phyloP scores from a whole-genome alignment of 2,797 vertebrate genomes.

The Sternotherus odoratus region DNA sequence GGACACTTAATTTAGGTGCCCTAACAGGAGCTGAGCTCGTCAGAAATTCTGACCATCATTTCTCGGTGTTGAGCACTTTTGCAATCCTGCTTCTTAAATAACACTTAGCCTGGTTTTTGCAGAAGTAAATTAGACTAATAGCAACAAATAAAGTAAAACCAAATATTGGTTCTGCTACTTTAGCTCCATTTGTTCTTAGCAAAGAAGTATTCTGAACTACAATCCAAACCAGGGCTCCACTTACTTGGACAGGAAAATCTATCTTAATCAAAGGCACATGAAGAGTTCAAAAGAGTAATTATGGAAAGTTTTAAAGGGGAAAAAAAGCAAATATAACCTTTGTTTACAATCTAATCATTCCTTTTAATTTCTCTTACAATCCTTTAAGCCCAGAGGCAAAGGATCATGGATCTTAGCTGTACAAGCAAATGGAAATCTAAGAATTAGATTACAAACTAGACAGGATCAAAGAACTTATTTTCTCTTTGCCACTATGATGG shows the following conservation, averaged over 20 bases:
- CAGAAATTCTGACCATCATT: neutral
- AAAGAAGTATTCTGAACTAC: neutral
- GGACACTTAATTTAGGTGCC: neutral
- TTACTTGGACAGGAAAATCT: neutral
- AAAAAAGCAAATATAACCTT: neutral
- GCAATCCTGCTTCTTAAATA: neutral
- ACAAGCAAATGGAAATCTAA: neutral
- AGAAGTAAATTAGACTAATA: neutral
- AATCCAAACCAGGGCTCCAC: neutral
- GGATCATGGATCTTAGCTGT: neutral
- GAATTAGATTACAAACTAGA: neutral
- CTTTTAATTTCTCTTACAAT: slow-evolving; percentile 2
- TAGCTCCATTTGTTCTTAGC: neutral
- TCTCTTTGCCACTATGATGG: neutral
- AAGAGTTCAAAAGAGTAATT: slow-evolving; percentile 16
- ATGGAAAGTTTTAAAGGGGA: neutral
- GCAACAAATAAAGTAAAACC: neutral
- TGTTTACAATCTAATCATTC: neutral
- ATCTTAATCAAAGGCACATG: slow-evolving; percentile 6
- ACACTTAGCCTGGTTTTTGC: neutral
- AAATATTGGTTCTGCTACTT: neutral
- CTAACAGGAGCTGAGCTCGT: neutral
- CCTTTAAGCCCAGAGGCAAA: slow-evolving; percentile 14
- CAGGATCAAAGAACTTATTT: neutral
- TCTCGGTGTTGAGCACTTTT: neutral